Base-by-base conservation (phyloP, 1,140 invertebrate species). In the Copidosoma floridanum region DNA sequence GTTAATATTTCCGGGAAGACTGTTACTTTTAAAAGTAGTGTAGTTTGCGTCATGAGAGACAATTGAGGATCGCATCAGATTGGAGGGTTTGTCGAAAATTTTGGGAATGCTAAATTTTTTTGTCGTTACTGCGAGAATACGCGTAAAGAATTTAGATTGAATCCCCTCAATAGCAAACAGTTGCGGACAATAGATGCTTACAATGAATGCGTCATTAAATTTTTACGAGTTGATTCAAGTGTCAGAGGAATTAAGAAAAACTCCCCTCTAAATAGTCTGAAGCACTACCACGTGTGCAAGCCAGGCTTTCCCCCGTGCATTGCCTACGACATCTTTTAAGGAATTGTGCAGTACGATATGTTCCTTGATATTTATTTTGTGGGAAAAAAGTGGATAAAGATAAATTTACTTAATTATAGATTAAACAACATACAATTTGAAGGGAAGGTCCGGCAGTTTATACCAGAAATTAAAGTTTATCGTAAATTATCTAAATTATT, bases 11-110 rank as follows among this genome's bases (percentile, higher is more conserved):
- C 11, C 12, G 20, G 6, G 29, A 0, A 8, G 5, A 8, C 18
- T 2, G 11, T 16, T 21, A 12, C 55, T 64, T 64, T 64, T n/a
- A n/a, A 43, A 68, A 65, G 61, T 27, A 59, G 38, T 21, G 16
- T 58, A 43, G 53, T 59, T n/a, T 47, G 56, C 63, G 55, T 65
- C 66, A 32, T n/a, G 44, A 40, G 70, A n/a, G n/a, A n/a, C n/a
- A n/a, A n/a, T n/a, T n/a, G n/a, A n/a, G 62, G 66, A 0, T 65
- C 47, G 41, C 66, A 71, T 58, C 26, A 60, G 24, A 51, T 71
- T 8, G 67, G 69, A 16, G 66, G 69, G 27, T 68, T 65, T 44
- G 44, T 61, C 46, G 53, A 60, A 53, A 53, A 48, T 54, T 65
- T 65, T 35, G 47, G 56, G 18, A 11, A 18, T 2, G 11, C 1